A percentile compares a stretch with the other conserved stretches of the same genome.
These are phyloP conservation scores for Gallinago solitaria DNA, from an alignment of 2,797 vertebrate species.

Conservation along the genomic window DNA sequence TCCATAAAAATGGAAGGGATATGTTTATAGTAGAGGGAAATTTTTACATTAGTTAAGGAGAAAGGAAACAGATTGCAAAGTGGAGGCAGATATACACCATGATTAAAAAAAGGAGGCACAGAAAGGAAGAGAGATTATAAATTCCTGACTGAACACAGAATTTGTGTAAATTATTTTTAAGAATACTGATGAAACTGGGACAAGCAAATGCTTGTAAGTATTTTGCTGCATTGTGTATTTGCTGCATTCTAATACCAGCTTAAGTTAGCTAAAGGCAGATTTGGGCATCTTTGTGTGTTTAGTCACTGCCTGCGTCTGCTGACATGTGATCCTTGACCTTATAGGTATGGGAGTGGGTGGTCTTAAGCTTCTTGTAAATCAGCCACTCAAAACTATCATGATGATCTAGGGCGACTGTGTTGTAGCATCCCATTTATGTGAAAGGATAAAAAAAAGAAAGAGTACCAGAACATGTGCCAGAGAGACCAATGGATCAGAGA, in stretches of 20 bases:
- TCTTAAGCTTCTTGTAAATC: background rate
- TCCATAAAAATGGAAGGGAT: background rate
- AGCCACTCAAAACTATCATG: background rate
- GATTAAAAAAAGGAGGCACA: conserved; percentile 12
- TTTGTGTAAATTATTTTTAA: conserved; percentile 11
- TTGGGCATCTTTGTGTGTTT: background rate
- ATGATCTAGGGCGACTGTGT: background rate
- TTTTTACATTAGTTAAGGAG: background rate
- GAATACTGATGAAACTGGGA: background rate
- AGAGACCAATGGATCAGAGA: background rate
- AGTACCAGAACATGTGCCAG: background rate
- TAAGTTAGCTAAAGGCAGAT: background rate
- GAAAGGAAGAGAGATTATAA: conserved; percentile 4
- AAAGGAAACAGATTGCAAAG: conserved; percentile 18
- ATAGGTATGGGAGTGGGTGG: background rate
- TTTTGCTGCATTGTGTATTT: background rate
- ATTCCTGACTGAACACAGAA: background rate
- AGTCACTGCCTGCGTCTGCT: background rate
- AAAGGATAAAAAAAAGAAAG: background rate
- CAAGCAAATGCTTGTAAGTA: background rate
- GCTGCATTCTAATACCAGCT: background rate
- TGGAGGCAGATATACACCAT: background rate
- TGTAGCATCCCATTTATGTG: background rate
- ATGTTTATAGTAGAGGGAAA: background rate
- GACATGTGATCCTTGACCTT: background rate